A percentile compares a stretch with the other conserved stretches of the same genome.
These are phyloP conservation scores for Nothoprocta perdicaria DNA, from an alignment of 2,113 vertebrate genomes.

Conservation along the genomic window DNA sequence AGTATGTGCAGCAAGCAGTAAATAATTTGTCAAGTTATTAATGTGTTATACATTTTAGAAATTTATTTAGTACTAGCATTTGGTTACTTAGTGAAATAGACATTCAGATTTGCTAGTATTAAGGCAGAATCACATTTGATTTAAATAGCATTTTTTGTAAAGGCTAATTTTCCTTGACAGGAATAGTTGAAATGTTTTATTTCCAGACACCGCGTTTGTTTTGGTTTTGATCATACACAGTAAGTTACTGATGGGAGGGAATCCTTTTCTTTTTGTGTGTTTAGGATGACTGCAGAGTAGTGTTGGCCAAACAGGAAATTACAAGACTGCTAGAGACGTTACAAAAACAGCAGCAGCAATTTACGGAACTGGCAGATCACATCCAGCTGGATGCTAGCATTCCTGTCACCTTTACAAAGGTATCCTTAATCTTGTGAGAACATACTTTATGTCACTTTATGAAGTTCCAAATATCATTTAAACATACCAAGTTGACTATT, in stretches of 20 bases:
- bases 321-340: constrained; percentile 91
- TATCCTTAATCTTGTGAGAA: constrained; percentile 55
- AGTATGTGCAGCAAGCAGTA: not conserved
- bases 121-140: not conserved
- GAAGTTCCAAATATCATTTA: not conserved
- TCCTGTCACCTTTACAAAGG: constrained; percentile 98
- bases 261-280: not conserved
- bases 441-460: not conserved
- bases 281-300: constrained; percentile 96
- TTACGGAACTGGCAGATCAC: constrained; percentile 95
- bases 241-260: not conserved
- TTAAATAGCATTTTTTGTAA: not conserved
- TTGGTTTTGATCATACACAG: not conserved
- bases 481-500: not conserved
- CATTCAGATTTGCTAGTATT: not conserved
- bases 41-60: not conserved
- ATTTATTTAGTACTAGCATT: not conserved
- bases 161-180: not conserved
- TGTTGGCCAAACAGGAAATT: constrained; percentile 96
- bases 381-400: constrained; percentile 95
- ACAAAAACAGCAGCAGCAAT: constrained; percentile 98
- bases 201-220: not conserved
- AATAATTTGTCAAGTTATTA: not conserved
- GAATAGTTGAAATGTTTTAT: not conserved
- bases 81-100: not conserved